Conservation (phyloP, 2,113 vertebrate species). For the Zosterops borbonicus region DNA sequence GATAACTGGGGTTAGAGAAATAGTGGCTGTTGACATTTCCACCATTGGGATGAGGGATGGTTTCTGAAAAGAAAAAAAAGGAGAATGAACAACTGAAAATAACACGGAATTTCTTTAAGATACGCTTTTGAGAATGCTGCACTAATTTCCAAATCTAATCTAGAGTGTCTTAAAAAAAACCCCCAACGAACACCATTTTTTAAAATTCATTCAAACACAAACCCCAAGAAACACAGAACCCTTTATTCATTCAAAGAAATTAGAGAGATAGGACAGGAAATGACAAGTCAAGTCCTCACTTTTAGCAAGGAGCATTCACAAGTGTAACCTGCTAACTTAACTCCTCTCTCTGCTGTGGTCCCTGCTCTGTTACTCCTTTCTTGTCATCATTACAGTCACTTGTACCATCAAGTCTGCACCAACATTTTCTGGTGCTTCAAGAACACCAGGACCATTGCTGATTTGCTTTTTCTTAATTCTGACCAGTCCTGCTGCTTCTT, state of each 20-base stretch:
- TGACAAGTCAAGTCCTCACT: neutral
- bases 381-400: neutral
- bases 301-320: neutral
- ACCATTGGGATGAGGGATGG: conserved; percentile 78
- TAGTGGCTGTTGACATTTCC: conserved; percentile 88
- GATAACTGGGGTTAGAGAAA: conserved; percentile 97
- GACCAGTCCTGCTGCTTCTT: neutral
- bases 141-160: neutral
- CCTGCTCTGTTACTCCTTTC: neutral
- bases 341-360: neutral
- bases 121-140: neutral
- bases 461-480: neutral
- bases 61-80: conserved; percentile 75
- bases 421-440: neutral
- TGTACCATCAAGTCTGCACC: neutral
- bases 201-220: neutral
- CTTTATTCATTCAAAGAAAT: neutral
- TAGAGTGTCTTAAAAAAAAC: neutral
- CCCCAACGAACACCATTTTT: neutral
- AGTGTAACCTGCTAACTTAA: neutral
- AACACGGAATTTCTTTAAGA: neutral
- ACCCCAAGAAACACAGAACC: neutral
- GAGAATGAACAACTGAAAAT: neutral
- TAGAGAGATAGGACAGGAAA: neutral
- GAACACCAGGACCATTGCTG: neutral